These are phyloP conservation scores for Sciurus carolinensis DNA, from an alignment of 2,797 vertebrate species.

Conservation along the genomic window DNA sequence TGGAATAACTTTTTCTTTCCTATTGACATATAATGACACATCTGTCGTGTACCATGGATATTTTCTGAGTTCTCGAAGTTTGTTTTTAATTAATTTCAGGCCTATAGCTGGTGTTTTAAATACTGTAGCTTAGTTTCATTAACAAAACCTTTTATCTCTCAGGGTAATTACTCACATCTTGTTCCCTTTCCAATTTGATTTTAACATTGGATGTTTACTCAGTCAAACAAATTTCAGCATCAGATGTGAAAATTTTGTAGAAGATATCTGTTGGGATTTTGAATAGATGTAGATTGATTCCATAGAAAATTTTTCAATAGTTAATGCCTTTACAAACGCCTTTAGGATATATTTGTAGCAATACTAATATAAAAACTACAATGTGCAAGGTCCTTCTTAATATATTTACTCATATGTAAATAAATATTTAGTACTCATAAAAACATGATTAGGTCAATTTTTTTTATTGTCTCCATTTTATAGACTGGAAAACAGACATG, in stretches of 20 bases:
- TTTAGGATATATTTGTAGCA: not conserved
- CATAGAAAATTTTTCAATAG: not conserved
- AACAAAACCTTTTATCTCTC: not conserved
- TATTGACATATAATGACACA: not conserved
- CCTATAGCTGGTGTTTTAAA: not conserved
- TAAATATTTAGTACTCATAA: not conserved
- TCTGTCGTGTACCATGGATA: not conserved
- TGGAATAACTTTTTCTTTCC: not conserved
- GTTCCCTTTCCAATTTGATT: not conserved
- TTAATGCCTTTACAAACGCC: not conserved
- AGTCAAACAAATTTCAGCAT: not conserved
- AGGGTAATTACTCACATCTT: not conserved
- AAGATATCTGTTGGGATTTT: not conserved
- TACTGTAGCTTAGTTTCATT: not conserved
- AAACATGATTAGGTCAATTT: not conserved
- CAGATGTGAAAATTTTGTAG: not conserved
- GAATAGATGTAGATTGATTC: not conserved
- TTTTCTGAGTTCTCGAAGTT: not conserved
- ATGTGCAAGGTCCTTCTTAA: not conserved
- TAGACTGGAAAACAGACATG: not conserved
- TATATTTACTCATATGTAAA: not conserved
- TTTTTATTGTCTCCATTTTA: not conserved
- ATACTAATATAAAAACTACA: not conserved
- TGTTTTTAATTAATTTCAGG: constrained; percentile 11
- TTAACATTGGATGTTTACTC: not conserved